Conservation (phyloP, 1,140 invertebrate species). For the Halictus rubicundus region DNA sequence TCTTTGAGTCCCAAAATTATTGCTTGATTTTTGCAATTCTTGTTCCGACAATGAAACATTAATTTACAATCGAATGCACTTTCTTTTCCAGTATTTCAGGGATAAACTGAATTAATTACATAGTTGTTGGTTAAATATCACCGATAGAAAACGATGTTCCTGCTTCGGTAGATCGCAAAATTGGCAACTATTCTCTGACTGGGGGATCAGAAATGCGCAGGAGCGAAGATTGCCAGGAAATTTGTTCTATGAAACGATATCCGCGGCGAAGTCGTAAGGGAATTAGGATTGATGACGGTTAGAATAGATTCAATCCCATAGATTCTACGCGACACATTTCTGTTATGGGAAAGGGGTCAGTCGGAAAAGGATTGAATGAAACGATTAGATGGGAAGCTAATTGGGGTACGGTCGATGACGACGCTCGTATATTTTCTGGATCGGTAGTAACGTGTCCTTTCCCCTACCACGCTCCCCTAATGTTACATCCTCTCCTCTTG, state of each 20-base stretch:
- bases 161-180: neutral
- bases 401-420: slow-evolving; percentile 16
- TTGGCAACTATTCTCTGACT: neutral
- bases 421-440: slow-evolving; percentile 52
- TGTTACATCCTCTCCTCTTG: slow-evolving; percentile 52
- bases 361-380: slow-evolving; percentile 33
- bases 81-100: too few relatives aligned
- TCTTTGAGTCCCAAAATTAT: too few relatives aligned
- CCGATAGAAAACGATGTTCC: too few relatives aligned
- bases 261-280: neutral
- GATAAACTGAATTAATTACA: too few relatives aligned
- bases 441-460: slow-evolving; percentile 30
- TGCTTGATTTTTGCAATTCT: too few relatives aligned
- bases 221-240: neutral
- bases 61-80: too few relatives aligned
- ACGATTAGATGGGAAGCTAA: slow-evolving; percentile 37
- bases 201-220: too few relatives aligned
- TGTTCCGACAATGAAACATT: too few relatives aligned
- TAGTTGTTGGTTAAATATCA: too few relatives aligned
- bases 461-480: slow-evolving; percentile 23
- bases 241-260: neutral
- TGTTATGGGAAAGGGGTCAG: slow-evolving; percentile 25
- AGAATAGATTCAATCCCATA: too few relatives aligned
- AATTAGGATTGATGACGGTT: neutral
- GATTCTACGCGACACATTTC: neutral